phyloP scores from a whole-genome alignment of 2,113 vertebrate genomes.

The Tyto alba region DNA sequence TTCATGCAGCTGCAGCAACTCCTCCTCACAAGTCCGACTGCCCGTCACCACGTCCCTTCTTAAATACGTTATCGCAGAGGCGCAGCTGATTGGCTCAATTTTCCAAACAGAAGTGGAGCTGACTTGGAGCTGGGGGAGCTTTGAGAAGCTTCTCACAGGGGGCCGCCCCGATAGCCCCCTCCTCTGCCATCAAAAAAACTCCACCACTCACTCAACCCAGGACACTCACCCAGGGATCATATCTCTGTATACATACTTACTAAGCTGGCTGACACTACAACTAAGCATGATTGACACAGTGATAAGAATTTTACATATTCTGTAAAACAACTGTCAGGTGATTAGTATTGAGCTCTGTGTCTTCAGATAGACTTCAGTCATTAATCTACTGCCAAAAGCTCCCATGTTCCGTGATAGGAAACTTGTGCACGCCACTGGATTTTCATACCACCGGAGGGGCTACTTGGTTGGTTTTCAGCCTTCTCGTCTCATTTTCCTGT shows the following conservation, averaged over 20 bases:
- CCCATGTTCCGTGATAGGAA: neutral
- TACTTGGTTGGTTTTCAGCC: neutral
- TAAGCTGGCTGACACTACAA: neutral
- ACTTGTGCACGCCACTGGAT: neutral
- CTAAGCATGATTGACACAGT: neutral
- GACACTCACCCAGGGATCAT: neutral
- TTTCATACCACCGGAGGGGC: neutral
- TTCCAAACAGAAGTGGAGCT: too few species aligned
- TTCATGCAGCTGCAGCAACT: too few species aligned
- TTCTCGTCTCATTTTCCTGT: neutral
- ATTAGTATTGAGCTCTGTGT: neutral
- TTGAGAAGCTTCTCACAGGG: too few species aligned
- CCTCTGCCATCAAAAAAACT: too few species aligned
- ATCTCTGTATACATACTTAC: neutral
- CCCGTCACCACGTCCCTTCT: too few species aligned
- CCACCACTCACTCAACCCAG: too few species aligned
- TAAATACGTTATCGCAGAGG: too few species aligned
- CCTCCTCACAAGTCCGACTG: too few species aligned
- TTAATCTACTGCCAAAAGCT: neutral
- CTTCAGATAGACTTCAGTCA: constrained; percentile 12
- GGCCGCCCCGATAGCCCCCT: too few species aligned
- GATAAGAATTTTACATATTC: neutral
- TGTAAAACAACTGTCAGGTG: constrained; percentile 11
- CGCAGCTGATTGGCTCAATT: too few species aligned
- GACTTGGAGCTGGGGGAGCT: too few species aligned